Conservation (phyloP, 1,140 invertebrate species). For the Chlorops oryzae region DNA sequence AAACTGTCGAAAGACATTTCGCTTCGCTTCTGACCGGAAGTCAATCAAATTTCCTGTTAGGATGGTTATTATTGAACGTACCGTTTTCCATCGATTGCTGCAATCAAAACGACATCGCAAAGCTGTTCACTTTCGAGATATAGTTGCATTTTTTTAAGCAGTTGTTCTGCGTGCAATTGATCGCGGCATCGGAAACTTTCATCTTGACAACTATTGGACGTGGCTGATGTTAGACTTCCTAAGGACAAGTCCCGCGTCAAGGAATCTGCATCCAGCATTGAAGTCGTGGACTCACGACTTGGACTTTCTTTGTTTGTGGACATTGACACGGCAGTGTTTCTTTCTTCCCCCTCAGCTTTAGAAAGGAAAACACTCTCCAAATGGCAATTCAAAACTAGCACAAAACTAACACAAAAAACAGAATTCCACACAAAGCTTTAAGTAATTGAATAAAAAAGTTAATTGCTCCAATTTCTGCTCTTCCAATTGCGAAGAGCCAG, state of each 20-base stretch:
- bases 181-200: constrained; percentile 72
- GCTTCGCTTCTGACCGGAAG: too few species aligned
- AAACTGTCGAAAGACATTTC: too few species aligned
- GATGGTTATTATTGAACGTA: constrained; percentile 47
- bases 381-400: too few species aligned
- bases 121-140: constrained; percentile 74
- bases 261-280: constrained; percentile 36
- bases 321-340: not conserved
- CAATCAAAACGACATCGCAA: constrained; percentile 72
- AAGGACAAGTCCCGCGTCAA: constrained; percentile 39
- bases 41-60: too few species aligned
- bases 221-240: constrained; percentile 39
- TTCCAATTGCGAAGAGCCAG: too few species aligned
- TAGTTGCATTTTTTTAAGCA: constrained; percentile 71
- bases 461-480: too few species aligned
- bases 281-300: constrained; percentile 42
- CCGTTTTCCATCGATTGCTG: constrained; percentile 59
- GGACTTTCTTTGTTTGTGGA: constrained; percentile 43
- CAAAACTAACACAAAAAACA: too few species aligned
- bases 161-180: constrained; percentile 74
- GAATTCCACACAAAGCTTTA: too few species aligned
- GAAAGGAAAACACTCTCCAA: too few species aligned
- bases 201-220: constrained; percentile 59
- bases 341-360: too few species aligned
- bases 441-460: too few species aligned